Evolutionary conservation across 2,888 invertebrate genomes (phyloP), one percentile per base, ranked within the genome.

Genomic region (Erebia epiphron): DNA sequence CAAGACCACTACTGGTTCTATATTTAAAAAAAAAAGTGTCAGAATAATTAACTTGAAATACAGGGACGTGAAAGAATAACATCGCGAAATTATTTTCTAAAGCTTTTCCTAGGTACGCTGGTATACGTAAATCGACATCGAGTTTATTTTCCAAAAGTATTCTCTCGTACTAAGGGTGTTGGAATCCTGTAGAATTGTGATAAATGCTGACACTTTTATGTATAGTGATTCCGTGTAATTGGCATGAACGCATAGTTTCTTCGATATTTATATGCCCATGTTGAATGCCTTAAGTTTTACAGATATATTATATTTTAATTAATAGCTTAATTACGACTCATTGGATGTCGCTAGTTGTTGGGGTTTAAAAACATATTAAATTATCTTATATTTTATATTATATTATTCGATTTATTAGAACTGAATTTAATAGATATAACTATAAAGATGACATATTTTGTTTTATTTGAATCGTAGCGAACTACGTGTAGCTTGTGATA

Each of bases 151-250:
- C 16, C 54, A 2, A 54, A 54, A 16, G 54, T 54, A 18, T 54
- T 54, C 10, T 18, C 54, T 57, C 1, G 5, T 14, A 57, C 56
- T 21, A 57, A 26, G 26, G 21, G 26, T 57, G 18, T 1, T 46
- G 50, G 52, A 50, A 58, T 60, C 57, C 58, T 58, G 52, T 50
- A 50, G n/a, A 56, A 62, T 18, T 52, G 66, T 70, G 66, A 70
- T 70, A 70, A 61, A 62, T 46, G 70, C 18, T 62, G 70, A 70
- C 67, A 66, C 61, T 67, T 70, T 66, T 67, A 67, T 67, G 67
- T 54, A 50, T 70, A 60, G 35, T 54, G 56, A 70, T 62, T 67
- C 70, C 49, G 41, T 67, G 41, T 70, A 70, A 66, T 70, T 66
- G 46, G 46, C 65, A 65, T 66, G 49, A 54, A 54, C 43, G 41